phyloP scores from a whole-genome alignment of 2,888 invertebrate genomes.

The Stegana nigrithorax region DNA sequence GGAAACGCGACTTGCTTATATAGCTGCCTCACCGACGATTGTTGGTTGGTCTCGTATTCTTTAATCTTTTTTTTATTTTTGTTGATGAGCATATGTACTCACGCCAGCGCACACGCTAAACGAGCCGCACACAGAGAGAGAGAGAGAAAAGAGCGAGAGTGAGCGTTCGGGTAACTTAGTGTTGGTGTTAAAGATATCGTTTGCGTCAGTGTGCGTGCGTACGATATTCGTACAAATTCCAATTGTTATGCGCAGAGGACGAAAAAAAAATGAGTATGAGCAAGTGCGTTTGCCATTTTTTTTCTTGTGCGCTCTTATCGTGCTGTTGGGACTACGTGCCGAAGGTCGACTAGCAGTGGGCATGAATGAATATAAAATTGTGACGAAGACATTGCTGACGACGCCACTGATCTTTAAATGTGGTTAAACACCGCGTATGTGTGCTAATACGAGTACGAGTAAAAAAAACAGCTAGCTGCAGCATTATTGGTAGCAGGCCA shows the following conservation, averaged over 20 bases:
- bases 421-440: too few relatives aligned
- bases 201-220: neutral
- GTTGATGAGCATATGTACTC: constrained; percentile 22
- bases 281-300: neutral
- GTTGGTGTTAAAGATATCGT: neutral
- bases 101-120: constrained; percentile 25
- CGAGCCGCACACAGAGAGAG: too few relatives aligned
- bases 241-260: neutral
- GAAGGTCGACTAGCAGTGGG: constrained; percentile 2
- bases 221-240: neutral
- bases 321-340: neutral
- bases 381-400: too few relatives aligned
- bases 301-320: too few relatives aligned
- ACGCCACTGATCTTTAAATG: too few relatives aligned
- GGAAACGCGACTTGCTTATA: constrained; percentile 65
- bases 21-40: constrained; percentile 46
- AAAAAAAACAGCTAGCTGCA: too few relatives aligned
- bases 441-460: too few relatives aligned
- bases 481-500: too few relatives aligned
- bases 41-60: constrained; percentile 35
- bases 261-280: neutral
- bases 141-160: neutral
- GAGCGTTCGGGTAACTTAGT: neutral
- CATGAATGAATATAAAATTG: constrained; percentile 2
- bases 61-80: constrained; percentile 42